phyloP scores from a whole-genome alignment of 2,113 vertebrate genomes.

The Erinaceus europaeus region DNA sequence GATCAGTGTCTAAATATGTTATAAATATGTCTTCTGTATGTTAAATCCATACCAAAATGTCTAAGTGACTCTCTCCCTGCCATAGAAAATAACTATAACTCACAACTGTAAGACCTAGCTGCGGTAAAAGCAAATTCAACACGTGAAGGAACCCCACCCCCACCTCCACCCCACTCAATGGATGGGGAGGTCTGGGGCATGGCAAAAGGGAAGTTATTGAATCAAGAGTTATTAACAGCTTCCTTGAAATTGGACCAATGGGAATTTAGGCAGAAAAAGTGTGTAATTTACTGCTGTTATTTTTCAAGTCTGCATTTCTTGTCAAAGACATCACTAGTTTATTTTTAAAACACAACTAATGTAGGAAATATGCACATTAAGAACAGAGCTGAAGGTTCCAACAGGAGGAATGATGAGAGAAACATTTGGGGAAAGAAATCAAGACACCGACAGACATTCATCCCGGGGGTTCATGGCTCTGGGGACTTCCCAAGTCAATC shows the following conservation, averaged over 20 bases:
- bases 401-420: too few species aligned
- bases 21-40: conserved; percentile 13
- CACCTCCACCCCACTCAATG: too few species aligned
- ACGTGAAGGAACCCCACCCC: too few species aligned
- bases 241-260: conserved; percentile 59
- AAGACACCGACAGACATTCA: neutral
- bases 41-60: neutral
- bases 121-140: too few species aligned
- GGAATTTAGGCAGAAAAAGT: conserved; percentile 60
- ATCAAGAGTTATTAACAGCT: neutral
- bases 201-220: neutral
- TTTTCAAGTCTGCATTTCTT: conserved; percentile 70
- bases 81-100: neutral
- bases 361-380: conserved; percentile 68
- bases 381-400: neutral
- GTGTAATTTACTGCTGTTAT: conserved; percentile 59
- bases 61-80: neutral
- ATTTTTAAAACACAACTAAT: conserved; percentile 70
- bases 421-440: neutral
- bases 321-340: conserved; percentile 61
- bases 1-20: neutral
- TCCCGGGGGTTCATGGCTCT: neutral
- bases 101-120: neutral
- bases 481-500: neutral
- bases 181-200: neutral